Evolutionary conservation across 2,113 vertebrate genomes (phyloP).

Genomic region (Montifringilla adamsi): DNA sequence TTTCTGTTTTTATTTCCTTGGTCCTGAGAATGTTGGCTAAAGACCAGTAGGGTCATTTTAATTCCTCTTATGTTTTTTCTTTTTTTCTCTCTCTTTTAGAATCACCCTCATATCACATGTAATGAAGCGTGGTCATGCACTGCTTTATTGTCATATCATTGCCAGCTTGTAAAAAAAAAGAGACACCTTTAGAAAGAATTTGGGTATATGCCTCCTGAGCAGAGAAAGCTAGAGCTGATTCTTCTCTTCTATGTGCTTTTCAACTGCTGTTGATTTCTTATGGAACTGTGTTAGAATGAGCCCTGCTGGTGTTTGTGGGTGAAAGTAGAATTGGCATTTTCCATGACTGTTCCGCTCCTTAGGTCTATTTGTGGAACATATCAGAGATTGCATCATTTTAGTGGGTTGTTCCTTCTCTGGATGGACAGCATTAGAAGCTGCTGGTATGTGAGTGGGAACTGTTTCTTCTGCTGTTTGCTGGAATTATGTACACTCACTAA

Average conservation of each 20-base stretch:
- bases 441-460: background rate
- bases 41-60: background rate
- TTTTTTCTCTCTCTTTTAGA: background rate
- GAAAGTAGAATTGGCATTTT: background rate
- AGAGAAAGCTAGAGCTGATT: background rate
- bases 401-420: background rate
- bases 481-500: background rate
- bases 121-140: background rate
- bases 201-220: background rate
- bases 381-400: background rate
- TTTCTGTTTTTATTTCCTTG: background rate
- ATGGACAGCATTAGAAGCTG: background rate
- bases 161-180: background rate
- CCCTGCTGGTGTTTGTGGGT: background rate
- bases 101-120: background rate
- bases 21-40: background rate
- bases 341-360: background rate
- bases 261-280: background rate
- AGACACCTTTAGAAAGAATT: background rate
- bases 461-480: background rate
- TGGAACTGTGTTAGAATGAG: background rate
- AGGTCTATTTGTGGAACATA: background rate
- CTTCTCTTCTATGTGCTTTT: background rate
- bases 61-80: background rate
- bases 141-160: background rate